These are phyloP conservation scores for Parus major DNA, from an alignment of 2,113 vertebrate genomes.

Conservation along the genomic window DNA sequence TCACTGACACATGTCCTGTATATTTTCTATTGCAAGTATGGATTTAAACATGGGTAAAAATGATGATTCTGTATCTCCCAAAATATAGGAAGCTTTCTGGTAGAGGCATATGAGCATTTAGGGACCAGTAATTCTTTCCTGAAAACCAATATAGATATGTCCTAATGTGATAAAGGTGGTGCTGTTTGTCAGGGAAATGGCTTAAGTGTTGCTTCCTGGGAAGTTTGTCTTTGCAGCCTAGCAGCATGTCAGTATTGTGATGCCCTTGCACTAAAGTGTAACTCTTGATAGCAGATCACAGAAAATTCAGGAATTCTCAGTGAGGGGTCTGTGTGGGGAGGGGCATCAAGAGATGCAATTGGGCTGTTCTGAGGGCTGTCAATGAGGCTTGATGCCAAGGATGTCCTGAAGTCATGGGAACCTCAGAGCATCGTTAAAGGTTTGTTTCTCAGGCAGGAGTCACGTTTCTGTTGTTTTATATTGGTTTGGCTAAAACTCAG, in stretches of 20 bases:
- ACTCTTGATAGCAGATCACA: background rate
- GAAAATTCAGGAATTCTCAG: background rate
- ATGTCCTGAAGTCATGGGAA: background rate
- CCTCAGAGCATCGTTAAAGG: background rate
- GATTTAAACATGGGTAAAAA: background rate
- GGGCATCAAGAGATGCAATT: fast-evolving
- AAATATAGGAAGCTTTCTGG: background rate
- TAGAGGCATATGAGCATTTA: background rate
- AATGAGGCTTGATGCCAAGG: background rate
- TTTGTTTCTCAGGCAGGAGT: background rate
- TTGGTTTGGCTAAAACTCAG: background rate
- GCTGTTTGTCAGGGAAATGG: background rate
- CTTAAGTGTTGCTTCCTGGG: background rate
- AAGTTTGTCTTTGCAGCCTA: background rate
- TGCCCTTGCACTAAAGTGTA: background rate
- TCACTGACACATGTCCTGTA: background rate
- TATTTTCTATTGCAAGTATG: background rate
- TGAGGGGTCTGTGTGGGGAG: background rate
- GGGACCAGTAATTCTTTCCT: background rate
- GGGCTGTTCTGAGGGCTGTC: background rate
- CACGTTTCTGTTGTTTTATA: background rate
- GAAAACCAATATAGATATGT: background rate
- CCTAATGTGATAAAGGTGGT: background rate
- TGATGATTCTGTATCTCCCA: background rate
- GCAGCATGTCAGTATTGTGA: background rate